Conservation (phyloP, 1,140 invertebrate genomes). For the Trachymyrmex septentrionalis region DNA sequence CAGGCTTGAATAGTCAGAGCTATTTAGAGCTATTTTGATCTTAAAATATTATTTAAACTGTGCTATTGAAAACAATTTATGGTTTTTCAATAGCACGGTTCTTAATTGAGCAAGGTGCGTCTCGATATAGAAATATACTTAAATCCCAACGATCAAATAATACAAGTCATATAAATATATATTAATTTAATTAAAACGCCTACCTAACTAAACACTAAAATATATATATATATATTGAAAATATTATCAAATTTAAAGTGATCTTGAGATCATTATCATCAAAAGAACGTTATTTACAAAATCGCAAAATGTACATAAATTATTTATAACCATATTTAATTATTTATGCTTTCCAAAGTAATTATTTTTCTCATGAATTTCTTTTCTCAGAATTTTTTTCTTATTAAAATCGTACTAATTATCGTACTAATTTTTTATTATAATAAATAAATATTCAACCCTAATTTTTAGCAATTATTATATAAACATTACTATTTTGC, state of each 20-base stretch:
- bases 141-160: constrained; percentile 19
- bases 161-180: constrained; percentile 34
- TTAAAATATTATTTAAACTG: not conserved
- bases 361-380: not conserved
- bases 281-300: constrained; percentile 32
- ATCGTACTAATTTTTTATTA: not conserved
- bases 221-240: not conserved
- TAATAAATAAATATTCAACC: not conserved
- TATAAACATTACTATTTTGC: not conserved
- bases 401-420: not conserved
- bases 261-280: not conserved
- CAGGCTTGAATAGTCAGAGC: not conserved
- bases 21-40: not conserved
- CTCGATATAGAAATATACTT: constrained; percentile 14
- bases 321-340: not conserved
- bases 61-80: not conserved
- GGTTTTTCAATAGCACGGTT: not conserved
- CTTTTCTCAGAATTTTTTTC: not conserved
- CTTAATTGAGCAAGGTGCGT: not conserved
- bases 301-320: not conserved
- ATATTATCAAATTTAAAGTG: not conserved
- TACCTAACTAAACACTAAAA: constrained; percentile 10
- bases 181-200: not conserved
- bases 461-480: constrained; percentile 2
- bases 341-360: not conserved